These are phyloP conservation scores for Guaruba guarouba DNA, from an alignment of 2,113 vertebrate species.

Conservation along the genomic window DNA sequence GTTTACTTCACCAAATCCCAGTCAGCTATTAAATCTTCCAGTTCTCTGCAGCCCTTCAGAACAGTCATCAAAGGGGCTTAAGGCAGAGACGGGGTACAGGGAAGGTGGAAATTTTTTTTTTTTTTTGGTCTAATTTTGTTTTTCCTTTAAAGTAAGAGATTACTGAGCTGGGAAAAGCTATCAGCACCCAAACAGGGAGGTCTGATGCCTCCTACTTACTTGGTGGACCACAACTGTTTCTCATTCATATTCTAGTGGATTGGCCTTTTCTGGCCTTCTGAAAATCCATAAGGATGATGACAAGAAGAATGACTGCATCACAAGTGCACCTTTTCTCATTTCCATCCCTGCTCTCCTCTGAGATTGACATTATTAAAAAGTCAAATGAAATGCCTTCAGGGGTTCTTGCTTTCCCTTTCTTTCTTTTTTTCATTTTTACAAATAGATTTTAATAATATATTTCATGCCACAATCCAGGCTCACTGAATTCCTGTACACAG, in stretches of 20 bases:
- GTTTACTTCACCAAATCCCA: background rate
- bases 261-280: slow-evolving; percentile 59
- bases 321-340: slow-evolving; percentile 47
- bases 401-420: background rate
- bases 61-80: background rate
- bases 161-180: slow-evolving; percentile 64
- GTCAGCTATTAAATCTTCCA: slow-evolving; percentile 8
- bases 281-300: slow-evolving; percentile 54
- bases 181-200: slow-evolving; percentile 43
- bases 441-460: background rate
- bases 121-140: background rate
- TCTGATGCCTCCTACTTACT: slow-evolving; percentile 38
- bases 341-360: slow-evolving; percentile 14
- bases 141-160: slow-evolving; percentile 47
- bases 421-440: background rate
- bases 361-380: slow-evolving; percentile 56
- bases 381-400: slow-evolving; percentile 22
- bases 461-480: background rate
- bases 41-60: background rate
- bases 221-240: slow-evolving; percentile 2
- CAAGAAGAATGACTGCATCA: slow-evolving; percentile 58
- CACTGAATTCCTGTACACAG: background rate
- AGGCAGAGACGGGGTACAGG: background rate
- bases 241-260: slow-evolving; percentile 62
- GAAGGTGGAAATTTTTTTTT: background rate